Base-by-base conservation (phyloP, 2,888 invertebrate genomes). In the Rapana venosa region DNA sequence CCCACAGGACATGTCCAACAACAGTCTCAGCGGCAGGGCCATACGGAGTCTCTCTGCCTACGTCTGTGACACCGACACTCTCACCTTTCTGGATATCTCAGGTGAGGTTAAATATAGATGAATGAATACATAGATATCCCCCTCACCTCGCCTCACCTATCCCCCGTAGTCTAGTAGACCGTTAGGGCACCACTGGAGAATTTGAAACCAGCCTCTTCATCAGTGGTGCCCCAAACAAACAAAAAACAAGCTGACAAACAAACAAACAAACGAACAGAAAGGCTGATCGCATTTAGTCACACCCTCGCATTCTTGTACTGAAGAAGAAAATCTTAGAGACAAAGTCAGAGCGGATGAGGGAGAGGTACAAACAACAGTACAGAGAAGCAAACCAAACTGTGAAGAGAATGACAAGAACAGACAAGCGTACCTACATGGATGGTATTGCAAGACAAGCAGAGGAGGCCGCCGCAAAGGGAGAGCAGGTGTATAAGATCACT, bases 61-160 rank as follows among this genome's bases (percentile, higher is more conserved):
- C 74, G 90, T 92, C 77, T 90, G 88, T 74, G 88, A 70, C 30
- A 91, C 89, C 90, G 90, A 90, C 30, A 91, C 91, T n/a, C 90
- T 93, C 81, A 91, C 90, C 26, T 89, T 90, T 17, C 90, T 93
- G 8, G 92, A 93, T 83, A 91, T 93, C 84, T 93, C 93, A 26
- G 92, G 93, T 88, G 30, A 83, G 77, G 6, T 58, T 61, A 5
- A 32, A 30, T 22, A 26, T n/a, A 36, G 11, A 20, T 22, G 4
- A 4, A 32, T n/a, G 35, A 15, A 36, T 6, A 30, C 5, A 36
- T 81, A 35, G 20, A 35, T 79, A 26, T 79, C 15, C 61, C 22
- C 61, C 17, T 61, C 15, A 15, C 22, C 15, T 61, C 22, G 2
- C 1, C 15, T 61, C 61, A 61, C 17, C 22, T 2, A 61, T 61